Conservation (phyloP, 53 echinoderm and acorn worm genomes). For the Echinometra lucunter region DNA sequence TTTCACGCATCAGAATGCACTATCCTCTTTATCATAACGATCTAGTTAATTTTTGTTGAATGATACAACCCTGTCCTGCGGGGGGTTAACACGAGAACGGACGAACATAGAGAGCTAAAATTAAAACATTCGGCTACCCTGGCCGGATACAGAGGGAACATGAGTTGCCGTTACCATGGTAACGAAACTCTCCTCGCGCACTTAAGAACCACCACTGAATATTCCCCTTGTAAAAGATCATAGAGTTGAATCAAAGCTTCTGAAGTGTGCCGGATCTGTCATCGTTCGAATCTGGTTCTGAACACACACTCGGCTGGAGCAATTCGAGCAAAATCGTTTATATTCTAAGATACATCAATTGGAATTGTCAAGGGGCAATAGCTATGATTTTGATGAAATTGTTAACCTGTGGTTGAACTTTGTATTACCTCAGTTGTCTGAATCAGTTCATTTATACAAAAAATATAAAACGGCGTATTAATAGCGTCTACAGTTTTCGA, state of each 20-base stretch:
- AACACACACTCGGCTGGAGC: constrained; percentile 17
- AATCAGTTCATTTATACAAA: not conserved
- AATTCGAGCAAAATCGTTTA: not conserved
- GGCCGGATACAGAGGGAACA: constrained; percentile 55
- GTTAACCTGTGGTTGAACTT: not conserved
- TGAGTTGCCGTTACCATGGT: constrained; percentile 48
- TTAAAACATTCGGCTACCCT: constrained; percentile 17
- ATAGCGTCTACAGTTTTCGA: not conserved
- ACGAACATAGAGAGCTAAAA: constrained; percentile 40
- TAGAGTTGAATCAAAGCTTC: not conserved
- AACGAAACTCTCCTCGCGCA: constrained; percentile 20
- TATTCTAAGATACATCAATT: not conserved
- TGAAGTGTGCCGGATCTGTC: constrained; percentile 61
- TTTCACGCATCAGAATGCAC: not conserved
- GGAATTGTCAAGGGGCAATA: constrained; percentile 39
- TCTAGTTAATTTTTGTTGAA: constrained; percentile 11
- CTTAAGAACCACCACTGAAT: constrained; percentile 23
- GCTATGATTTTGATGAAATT: not conserved
- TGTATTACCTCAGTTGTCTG: constrained; percentile 4
- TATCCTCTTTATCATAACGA: not conserved
- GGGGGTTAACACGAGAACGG: constrained; percentile 10
- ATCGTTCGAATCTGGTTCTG: constrained; percentile 40
- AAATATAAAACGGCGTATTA: not conserved
- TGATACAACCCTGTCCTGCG: not conserved
- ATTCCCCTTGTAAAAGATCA: not conserved